Evolutionary conservation across 37 sponge, comb jelly and placozoan species (phyloP).

Genomic region (Tethya wilhelma): DNA sequence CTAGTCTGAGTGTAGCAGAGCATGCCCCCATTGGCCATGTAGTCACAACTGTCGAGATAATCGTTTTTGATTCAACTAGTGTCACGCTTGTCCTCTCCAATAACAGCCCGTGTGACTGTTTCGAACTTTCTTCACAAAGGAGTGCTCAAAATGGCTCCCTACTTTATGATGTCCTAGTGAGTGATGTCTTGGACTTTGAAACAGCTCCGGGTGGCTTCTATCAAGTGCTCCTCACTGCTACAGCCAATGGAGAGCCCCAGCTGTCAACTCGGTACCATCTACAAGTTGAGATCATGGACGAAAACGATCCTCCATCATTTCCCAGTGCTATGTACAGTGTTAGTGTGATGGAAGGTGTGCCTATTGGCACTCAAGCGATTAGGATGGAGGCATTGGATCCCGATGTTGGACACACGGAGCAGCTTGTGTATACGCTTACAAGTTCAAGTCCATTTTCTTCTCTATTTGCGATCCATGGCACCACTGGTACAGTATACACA

Average conservation of each 20-base stretch:
- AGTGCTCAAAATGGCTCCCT: not conserved
- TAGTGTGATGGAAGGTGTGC: constrained; percentile 41
- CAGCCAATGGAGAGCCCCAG: constrained; percentile 36
- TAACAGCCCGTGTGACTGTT: constrained; percentile 10
- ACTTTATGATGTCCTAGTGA: not conserved
- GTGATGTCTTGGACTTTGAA: constrained; percentile 57
- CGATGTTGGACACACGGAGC: constrained; percentile 36
- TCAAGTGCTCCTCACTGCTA: constrained; percentile 41
- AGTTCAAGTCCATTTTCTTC: not conserved
- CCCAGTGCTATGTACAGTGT: not conserved
- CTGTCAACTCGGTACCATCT: constrained; percentile 18
- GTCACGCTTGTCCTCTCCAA: not conserved
- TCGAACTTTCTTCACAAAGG: not conserved
- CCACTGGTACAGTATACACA: constrained; percentile 40
- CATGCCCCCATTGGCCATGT: constrained; percentile 18
- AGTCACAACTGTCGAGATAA: constrained; percentile 43
- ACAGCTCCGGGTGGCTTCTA: constrained; percentile 30
- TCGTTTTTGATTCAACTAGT: constrained; percentile 25
- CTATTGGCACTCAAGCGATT: constrained; percentile 35
- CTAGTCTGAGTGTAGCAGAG: constrained; percentile 29
- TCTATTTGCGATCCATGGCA: constrained; percentile 36
- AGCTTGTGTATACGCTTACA: constrained; percentile 32
- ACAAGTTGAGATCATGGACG: constrained; percentile 26
- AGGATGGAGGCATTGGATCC: constrained; percentile 31
- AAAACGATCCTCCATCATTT: constrained; percentile 49